Evolutionary conservation across 2,113 vertebrate genomes (phyloP).

Genomic region (Lepisosteus oculatus): DNA sequence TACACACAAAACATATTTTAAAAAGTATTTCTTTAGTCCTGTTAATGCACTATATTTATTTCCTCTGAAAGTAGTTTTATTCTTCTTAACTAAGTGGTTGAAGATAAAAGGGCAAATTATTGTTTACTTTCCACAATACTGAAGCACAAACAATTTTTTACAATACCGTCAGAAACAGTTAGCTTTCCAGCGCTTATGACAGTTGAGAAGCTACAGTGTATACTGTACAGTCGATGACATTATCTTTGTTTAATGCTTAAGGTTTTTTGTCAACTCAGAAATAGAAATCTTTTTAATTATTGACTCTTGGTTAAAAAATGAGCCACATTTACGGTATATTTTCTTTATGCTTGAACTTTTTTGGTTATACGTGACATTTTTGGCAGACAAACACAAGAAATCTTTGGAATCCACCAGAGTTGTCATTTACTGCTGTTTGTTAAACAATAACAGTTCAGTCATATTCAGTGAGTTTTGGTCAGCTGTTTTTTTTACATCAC

Average conservation of each 20-base stretch:
- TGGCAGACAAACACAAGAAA: no score
- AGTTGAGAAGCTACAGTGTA: slow-evolving; percentile 25
- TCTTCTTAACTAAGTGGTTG: no score
- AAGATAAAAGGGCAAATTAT: neutral
- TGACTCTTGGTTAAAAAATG: slow-evolving; percentile 36
- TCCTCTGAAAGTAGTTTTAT: no score
- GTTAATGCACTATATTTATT: neutral
- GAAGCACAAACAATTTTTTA: neutral
- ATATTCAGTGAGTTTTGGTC: no score
- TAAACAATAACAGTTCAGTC: no score
- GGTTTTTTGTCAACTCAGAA: slow-evolving; percentile 53
- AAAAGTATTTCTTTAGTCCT: neutral
- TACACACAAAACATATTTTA: slow-evolving; percentile 25
- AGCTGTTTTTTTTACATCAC: no score
- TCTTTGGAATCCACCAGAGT: no score
- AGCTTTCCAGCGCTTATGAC: slow-evolving; percentile 40
- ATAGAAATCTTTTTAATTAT: slow-evolving; percentile 64
- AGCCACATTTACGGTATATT: neutral
- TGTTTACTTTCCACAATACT: neutral
- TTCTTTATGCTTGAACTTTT: no score
- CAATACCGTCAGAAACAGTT: slow-evolving; percentile 29
- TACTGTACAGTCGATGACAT: slow-evolving; percentile 37
- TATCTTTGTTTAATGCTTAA: slow-evolving; percentile 58
- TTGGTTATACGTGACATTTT: no score
- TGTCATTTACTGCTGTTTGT: no score